Evolutionary conservation across 1,140 invertebrate genomes (phyloP), one percentile per base, ranked within the genome.

Genomic region (fruit fly (Drosophila melanogaster)): DNA sequence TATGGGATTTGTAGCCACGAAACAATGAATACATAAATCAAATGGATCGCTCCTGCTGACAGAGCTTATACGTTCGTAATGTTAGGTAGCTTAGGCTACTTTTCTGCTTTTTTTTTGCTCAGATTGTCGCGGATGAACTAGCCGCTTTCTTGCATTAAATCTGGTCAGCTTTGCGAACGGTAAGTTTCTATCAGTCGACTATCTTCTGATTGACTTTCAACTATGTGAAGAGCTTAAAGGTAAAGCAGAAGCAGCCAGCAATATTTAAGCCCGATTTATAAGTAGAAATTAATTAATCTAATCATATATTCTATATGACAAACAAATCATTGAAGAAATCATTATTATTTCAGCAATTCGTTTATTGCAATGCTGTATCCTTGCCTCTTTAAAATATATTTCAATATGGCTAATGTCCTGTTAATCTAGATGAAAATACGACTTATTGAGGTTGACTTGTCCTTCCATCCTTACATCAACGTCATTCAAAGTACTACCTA

Each of bases 21-120:
- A 58, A 47, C 65, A 54, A 65, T 56, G 57, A 43, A 61, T 51
- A 64, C 75, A 86, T 86, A 86, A 87, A 87, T 86, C 83, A 86
- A 76, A 60, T 47, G 53, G 46, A 57, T 71, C 57, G 72, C 61
- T 64, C 40, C 2, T 40, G 55, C 77, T 84, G 81, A 80, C 81
- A 71, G 70, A 57, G 55, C 64, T 77, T 67, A 77, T 58, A 33
- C 38, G 15, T 30, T 55, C 19, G 12, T 41, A 26, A 14, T 12
- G 37, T 38, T 14, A 38, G 37, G 37, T 38, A 14, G 15, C 22
- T 30, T 38, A 37, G 15, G 15, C 38, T 22, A 3, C 15, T n/a
- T 22, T 40, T 19, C 33, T 19, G 30, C n/a, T 8, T 10, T 17
- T 11, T 56, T n/a, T 15, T 10, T 5, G 19, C 35, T 3, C 15